Percentiles rank a stretch among this genome's conserved stretches.
Evolutionary conservation across 2,113 vertebrate species (phyloP).

Genomic region (Psophia crepitans): DNA sequence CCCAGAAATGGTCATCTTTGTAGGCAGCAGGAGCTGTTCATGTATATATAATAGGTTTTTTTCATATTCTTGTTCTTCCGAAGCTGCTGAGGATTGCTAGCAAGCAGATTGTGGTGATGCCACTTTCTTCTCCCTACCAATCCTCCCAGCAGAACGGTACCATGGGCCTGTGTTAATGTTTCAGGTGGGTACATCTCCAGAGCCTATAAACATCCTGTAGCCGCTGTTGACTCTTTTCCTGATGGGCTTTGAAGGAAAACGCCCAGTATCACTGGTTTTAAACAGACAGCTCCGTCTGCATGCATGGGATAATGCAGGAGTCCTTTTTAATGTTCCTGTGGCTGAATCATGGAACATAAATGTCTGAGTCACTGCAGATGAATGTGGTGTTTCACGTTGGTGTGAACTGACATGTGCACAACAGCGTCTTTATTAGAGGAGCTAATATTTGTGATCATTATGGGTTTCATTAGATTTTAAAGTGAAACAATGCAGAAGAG

Average conservation of each 20-base stretch:
- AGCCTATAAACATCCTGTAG: not conserved
- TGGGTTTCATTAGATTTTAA: not conserved
- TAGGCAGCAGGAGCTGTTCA: not conserved
- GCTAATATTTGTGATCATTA: not conserved
- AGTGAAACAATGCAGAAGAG: not conserved
- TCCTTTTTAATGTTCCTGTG: not conserved
- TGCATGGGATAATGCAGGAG: not conserved
- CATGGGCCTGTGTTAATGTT: accelerated
- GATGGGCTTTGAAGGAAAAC: not conserved
- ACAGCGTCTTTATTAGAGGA: not conserved
- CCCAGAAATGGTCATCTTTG: not conserved
- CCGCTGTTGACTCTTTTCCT: not conserved
- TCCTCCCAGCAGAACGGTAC: not conserved
- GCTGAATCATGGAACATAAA: slow-evolving; percentile 37
- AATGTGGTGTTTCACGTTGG: not conserved
- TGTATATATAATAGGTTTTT: not conserved
- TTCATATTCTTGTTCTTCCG: not conserved
- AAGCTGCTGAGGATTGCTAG: not conserved
- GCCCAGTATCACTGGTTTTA: not conserved
- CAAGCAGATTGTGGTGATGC: not conserved
- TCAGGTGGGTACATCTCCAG: not conserved
- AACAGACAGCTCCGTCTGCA: not conserved
- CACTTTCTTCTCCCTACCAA: not conserved
- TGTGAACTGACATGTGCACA: not conserved
- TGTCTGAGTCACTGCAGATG: slow-evolving; percentile 1